Base-by-base conservation (phyloP, 2,888 invertebrate species). In the Drosophila merina region DNA sequence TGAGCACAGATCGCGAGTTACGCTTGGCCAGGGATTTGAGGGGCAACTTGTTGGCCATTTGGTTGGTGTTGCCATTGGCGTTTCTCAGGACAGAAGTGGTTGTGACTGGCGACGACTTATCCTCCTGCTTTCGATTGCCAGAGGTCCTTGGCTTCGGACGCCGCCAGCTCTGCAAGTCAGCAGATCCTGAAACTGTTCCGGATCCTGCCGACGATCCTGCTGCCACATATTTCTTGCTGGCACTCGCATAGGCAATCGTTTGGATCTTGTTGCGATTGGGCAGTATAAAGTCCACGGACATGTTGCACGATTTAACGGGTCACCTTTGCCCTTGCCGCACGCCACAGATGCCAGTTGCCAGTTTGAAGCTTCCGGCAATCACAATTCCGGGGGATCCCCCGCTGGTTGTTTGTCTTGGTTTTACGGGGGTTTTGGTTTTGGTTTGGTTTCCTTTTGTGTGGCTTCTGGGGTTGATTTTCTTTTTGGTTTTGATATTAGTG, bases 281-380 rank as follows among this genome's bases (percentile, higher is more conserved):
- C 76, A 86, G 76, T 62, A 89, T 85, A 66, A 86, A 89, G 64
- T 89, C 89, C 81, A 89, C 83, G 67, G 89, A 90, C 89, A 89
- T 89, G 82, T 76, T 89, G 77, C 75, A 86, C 33, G 14, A 44
- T 44, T 44, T 25, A 10, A 48, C 60, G 60, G 52, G 67, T 64
- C 64, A 72, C 59, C 74, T 52, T 71, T 67, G 40, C 57, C 44
- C 44, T 44, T 45, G 33, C 57, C 36, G 58, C 30, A 33, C 49
- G 30, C 40, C 40, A 44, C 44, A 30, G 47, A 60, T 62, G 69
- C 76, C 79, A 63, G 73, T 79, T 72, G 78, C 86, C 81, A 79
- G 83, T 56, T 85, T 73, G 72, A 59, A 74, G 60, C 56, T 55
- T 42, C 69, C 26, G 54, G 49, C 38, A 12, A 42, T 30, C 38